Base-by-base conservation (phyloP, 2,113 vertebrate species). In the Mungos mungo region DNA sequence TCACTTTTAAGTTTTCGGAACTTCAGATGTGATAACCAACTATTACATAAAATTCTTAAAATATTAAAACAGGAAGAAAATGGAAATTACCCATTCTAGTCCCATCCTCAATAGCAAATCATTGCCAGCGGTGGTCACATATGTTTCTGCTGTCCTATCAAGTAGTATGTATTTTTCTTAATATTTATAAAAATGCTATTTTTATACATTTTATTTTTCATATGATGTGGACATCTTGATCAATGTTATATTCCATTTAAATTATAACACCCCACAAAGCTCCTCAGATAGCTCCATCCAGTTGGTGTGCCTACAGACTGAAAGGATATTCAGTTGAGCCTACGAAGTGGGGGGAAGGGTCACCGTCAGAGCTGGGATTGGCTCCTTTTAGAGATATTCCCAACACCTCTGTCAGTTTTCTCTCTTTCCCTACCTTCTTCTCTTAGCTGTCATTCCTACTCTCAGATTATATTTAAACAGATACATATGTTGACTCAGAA, bases 51-150 rank as follows among this genome's bases (percentile, higher is more conserved):
- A 93, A 84, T 47, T 82, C 65, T 88, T 0, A 68, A 93, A 86
- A 77, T 66, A 92, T 65, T 82, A 72, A 81, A 94, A 91, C 38
- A 74, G 68, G 45, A 84, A 88, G 63, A 66, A 96, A 97, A 54
- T 89, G 21, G 63, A 52, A 68, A 60, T 71, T 15, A 38, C 16
- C n/a, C 68, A 35, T 89, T 35, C 31, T 19, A 66, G 11, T 88
- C 25, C 25, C 52, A 41, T 7, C 15, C n/a, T 80, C 19, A 8
- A 81, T 38, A 88, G 33, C 50, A 96, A 50, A 81, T 31, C 9
- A 13, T 71, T 88, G 9, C 23, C 83, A 50, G 25, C 77, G 57
- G 50, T 90, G 38, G 27, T 76, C 76, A 38, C 3, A 41, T 41
- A 29, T 41, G 50, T 38, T 52, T 79, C 69, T 41, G 38, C 1